phyloP scores from a whole-genome alignment of 2,797 vertebrate genomes.

The Helostoma temminkii region DNA sequence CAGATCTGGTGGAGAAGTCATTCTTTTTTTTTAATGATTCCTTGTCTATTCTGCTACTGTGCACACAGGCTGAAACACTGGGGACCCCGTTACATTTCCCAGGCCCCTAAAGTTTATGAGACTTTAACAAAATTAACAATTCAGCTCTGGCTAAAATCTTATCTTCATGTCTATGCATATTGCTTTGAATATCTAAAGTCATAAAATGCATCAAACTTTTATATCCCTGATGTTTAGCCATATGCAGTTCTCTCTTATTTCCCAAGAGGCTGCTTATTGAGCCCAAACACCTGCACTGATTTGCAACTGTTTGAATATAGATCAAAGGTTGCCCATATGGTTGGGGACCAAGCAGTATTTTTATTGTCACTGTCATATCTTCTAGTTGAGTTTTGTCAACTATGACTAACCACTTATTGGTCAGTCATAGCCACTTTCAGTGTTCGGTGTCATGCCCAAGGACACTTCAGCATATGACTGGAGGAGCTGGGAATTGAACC shows the following conservation, averaged over 20 bases:
- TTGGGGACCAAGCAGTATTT: neutral
- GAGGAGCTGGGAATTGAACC: too few species aligned
- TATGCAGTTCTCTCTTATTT: neutral
- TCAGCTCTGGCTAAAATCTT: neutral
- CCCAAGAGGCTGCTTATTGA: neutral
- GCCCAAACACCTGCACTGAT: conserved; percentile 19
- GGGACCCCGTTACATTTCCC: conserved; percentile 19
- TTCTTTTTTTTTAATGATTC: conserved; percentile 17
- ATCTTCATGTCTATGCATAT: neutral
- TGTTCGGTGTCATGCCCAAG: too few species aligned
- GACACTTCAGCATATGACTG: too few species aligned
- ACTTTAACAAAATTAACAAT: conserved; percentile 6
- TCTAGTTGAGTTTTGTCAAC: neutral
- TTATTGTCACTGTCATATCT: neutral
- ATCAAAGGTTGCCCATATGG: conserved; percentile 12
- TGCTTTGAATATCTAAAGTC: neutral
- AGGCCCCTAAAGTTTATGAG: neutral
- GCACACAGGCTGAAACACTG: conserved; percentile 11
- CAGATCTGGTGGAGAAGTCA: conserved; percentile 23
- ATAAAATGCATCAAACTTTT: neutral
- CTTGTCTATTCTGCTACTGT: conserved; percentile 15
- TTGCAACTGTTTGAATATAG: conserved; percentile 14
- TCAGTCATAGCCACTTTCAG: too few species aligned
- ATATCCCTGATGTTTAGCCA: neutral
- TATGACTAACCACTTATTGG: neutral